phyloP scores from a whole-genome alignment of 2,797 vertebrate species.

The Cryptoblepharus egeriae region DNA sequence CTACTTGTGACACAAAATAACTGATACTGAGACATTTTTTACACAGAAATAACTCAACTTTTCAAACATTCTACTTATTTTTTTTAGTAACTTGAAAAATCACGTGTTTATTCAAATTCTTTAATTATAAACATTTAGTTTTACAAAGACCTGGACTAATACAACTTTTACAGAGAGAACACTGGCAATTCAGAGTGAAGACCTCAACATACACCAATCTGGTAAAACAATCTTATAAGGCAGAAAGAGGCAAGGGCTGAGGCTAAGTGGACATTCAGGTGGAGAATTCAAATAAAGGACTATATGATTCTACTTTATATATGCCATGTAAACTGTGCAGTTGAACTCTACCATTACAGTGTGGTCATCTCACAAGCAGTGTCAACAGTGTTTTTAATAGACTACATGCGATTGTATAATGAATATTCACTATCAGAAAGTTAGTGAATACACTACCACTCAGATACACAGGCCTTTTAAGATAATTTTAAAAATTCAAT shows the following conservation, averaged over 20 bases:
- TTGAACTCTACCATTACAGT: not conserved
- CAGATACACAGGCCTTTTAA: not conserved
- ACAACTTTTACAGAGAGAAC: not conserved
- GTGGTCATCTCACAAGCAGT: no score
- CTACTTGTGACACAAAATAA: not conserved
- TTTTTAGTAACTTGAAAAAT: not conserved
- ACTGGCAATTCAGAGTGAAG: not conserved
- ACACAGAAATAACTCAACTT: not conserved
- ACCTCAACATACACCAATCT: not conserved
- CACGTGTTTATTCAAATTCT: not conserved
- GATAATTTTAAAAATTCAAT: not conserved
- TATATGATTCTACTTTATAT: no score
- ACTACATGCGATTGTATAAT: no score
- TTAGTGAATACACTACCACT: not conserved
- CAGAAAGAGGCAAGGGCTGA: not conserved
- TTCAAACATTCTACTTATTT: not conserved
- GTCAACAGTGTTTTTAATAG: no score
- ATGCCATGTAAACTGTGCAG: not conserved
- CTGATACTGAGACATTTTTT: not conserved
- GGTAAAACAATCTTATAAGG: not conserved
- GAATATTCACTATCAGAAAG: not conserved
- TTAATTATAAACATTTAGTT: not conserved
- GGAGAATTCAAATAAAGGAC: not conserved
- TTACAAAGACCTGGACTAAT: not conserved
- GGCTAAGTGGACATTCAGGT: not conserved